These are phyloP conservation scores for Nannospalax galili DNA, from an alignment of 2,113 vertebrate species.

Conservation along the genomic window DNA sequence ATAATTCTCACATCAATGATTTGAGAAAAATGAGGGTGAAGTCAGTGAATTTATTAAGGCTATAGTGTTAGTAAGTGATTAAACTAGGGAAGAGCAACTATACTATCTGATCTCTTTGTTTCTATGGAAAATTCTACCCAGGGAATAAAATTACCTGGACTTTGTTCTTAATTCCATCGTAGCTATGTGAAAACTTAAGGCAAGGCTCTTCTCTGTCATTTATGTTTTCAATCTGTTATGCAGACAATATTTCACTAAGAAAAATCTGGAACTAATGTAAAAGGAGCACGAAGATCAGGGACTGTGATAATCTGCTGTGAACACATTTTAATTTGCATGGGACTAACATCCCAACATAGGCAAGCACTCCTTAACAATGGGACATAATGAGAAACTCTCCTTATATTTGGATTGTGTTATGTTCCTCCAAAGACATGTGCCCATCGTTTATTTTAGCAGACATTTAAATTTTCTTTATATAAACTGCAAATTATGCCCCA, in stretches of 20 bases:
- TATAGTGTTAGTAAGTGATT: not conserved
- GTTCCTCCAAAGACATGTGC: not conserved
- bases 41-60: not conserved
- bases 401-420: not conserved
- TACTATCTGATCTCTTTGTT: not conserved
- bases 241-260: not conserved
- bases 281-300: not conserved
- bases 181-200: not conserved
- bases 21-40: constrained; percentile 12
- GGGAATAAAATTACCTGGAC: not conserved
- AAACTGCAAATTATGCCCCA: not conserved
- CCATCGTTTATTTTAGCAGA: not conserved
- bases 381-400: not conserved
- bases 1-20: not conserved
- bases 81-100: not conserved
- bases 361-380: not conserved
- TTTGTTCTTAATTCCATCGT: not conserved
- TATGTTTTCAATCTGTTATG: not conserved
- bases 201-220: not conserved
- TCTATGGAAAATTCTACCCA: not conserved
- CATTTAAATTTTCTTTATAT: not conserved
- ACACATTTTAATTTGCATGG: not conserved
- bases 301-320: not conserved
- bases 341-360: not conserved
- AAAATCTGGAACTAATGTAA: not conserved